phyloP scores from a whole-genome alignment of 2,888 invertebrate species.

The Mythimna impura region DNA sequence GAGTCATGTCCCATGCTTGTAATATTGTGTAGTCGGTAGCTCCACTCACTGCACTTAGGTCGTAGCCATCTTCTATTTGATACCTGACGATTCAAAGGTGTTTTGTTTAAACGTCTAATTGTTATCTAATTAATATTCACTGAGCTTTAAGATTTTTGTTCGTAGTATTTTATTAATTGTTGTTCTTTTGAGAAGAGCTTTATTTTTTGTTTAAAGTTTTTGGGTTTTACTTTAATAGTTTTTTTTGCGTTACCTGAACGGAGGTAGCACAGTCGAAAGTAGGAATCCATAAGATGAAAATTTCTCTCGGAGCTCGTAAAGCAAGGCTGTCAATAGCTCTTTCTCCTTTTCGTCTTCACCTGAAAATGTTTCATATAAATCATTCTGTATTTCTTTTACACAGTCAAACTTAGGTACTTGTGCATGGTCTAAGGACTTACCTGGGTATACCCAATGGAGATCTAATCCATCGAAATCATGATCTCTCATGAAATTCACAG shows the following conservation, averaged over 20 bases:
- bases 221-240: no score
- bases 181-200: background rate
- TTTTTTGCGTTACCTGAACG: constrained; percentile 84
- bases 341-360: constrained; percentile 89
- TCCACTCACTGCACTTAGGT: constrained; percentile 90
- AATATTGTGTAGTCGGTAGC: constrained; percentile 92
- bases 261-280: constrained; percentile 90
- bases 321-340: constrained; percentile 88
- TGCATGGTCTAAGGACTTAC: constrained; percentile 66
- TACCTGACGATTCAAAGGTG: constrained; percentile 73
- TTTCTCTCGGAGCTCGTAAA: constrained; percentile 91
- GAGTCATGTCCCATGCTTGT: constrained; percentile 91
- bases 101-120: background rate
- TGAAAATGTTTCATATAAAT: constrained; percentile 58
- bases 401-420: background rate
- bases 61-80: constrained; percentile 92
- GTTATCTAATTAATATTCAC: no score
- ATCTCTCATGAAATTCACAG: constrained; percentile 91
- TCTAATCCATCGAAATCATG: constrained; percentile 96
- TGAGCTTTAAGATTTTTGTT: no score
- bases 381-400: background rate
- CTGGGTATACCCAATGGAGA: constrained; percentile 94
- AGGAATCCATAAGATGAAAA: constrained; percentile 90
- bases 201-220: background rate
- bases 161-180: background rate